Base-by-base conservation (phyloP, 92 coral and sea anemone genomes). In the Micromussa lordhowensis region DNA sequence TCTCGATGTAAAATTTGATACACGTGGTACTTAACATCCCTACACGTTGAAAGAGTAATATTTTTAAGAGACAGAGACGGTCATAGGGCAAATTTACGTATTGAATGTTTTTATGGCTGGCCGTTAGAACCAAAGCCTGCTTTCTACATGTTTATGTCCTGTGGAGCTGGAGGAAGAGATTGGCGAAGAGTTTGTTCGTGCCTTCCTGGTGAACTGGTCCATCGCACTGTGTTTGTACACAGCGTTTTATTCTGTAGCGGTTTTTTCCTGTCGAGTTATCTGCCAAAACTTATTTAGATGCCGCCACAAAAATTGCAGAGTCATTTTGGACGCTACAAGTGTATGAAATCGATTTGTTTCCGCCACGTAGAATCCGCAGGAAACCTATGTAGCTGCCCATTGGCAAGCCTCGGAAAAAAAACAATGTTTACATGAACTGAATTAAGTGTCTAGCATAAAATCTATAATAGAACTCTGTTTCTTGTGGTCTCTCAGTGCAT, bases 351-450 rank as follows among this genome's bases (percentile, higher is more conserved):
- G 54, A 80, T 80, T 12, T 31, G 35, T 61, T 61, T 40, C 85
- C 84, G 40, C 36, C 2, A 1, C 77, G 11, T 19, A 15, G 77
- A 6, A 71, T 71, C 77, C 77, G 58, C 84, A 26, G 84, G 84
- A 80, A 80, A 80, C 63, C 30, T 44, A 44, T 44, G 8, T 44
- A 44, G 51, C 51, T 9, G 1, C 51, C 51, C 13, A 40, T 13
- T 8, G 29, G 18, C 31, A 28, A 26, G 12, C 32, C 34, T 26
- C 71, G 71, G 0, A 10, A 11, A n/a, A n/a, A 19, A 16, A 55
- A 16, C 19, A 8, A 44, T 44, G 51, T 44, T 40, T 2, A 40
- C 0, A 0, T 40, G 8, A 36, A 36, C 13, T 44, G 10, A 44
- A 44, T 44, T 44, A 8, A n/a, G 8, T 44, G 51, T 44, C 51